Percentiles rank a stretch among this genome's conserved stretches.
Conservation (phyloP, 2,888 invertebrate genomes). For the Watsonalla cultraria region DNA sequence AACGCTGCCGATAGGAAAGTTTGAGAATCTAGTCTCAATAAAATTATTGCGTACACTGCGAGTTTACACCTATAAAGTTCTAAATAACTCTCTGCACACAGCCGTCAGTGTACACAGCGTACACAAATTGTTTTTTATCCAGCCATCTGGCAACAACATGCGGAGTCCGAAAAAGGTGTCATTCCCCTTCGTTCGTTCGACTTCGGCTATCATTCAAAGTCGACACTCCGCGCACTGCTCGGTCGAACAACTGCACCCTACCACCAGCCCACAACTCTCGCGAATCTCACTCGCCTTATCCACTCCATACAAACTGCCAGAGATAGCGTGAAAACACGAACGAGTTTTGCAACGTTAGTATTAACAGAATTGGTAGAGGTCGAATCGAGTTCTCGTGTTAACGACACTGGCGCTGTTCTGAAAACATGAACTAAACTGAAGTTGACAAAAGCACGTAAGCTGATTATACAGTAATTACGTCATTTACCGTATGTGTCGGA, state of each 20-base stretch:
- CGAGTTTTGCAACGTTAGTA: constrained; percentile 9
- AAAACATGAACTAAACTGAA: constrained; percentile 19
- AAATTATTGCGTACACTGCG: constrained; percentile 18
- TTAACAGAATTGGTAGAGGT: constrained; percentile 10
- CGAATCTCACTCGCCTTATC: constrained; percentile 6
- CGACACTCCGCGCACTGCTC: constrained; percentile 32
- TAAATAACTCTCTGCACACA: constrained; percentile 1
- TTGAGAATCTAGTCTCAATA: background rate
- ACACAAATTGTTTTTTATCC: constrained; percentile 20
- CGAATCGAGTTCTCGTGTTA: constrained; percentile 20
- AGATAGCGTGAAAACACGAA: background rate
- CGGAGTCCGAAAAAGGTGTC: constrained; percentile 42
- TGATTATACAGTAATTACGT: constrained; percentile 16
- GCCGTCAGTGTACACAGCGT: constrained; percentile 23
- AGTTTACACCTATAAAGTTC: constrained; percentile 7
- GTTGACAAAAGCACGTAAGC: constrained; percentile 8
- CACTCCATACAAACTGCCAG: background rate
- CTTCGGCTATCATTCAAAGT: constrained; percentile 41
- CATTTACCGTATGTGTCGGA: constrained; percentile 5
- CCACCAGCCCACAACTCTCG: constrained; percentile 15
- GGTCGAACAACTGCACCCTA: constrained; percentile 28
- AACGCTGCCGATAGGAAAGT: background rate
- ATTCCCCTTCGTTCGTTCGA: constrained; percentile 43
- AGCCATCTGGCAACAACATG: constrained; percentile 43
- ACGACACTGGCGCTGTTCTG: constrained; percentile 13